phyloP scores from a whole-genome alignment of 2,888 invertebrate genomes.

The Sturmia bella region DNA sequence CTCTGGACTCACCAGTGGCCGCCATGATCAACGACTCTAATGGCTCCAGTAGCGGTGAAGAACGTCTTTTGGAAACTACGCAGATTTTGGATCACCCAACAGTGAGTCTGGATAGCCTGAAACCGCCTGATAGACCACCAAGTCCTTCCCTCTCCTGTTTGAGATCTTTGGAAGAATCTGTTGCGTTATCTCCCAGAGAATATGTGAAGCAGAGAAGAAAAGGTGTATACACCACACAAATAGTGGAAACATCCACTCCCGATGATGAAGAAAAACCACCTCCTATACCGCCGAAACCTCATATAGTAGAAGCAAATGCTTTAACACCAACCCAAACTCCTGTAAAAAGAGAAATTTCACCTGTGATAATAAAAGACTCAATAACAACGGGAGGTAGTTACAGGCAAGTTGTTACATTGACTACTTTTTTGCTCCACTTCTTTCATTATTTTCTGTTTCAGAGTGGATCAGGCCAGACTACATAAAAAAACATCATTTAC shows the following conservation, averaged over 20 bases:
- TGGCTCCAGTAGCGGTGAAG: constrained; percentile 80
- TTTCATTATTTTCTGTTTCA: constrained; percentile 54
- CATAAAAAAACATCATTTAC: constrained; percentile 87
- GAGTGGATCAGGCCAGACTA: constrained; percentile 82
- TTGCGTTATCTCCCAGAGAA: constrained; percentile 74
- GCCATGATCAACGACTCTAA: constrained; percentile 81
- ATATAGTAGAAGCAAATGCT: constrained; percentile 40
- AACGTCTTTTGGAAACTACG: constrained; percentile 71
- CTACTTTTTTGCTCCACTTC: neutral
- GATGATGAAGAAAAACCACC: constrained; percentile 70
- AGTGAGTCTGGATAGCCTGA: constrained; percentile 62
- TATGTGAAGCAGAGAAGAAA: constrained; percentile 74
- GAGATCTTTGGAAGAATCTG: constrained; percentile 69
- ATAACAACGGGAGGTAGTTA: constrained; percentile 80
- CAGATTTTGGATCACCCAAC: constrained; percentile 64
- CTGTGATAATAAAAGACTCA: constrained; percentile 79
- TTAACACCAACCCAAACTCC: constrained; percentile 53
- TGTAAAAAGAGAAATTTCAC: constrained; percentile 76
- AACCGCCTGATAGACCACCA: constrained; percentile 73
- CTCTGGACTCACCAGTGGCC: constrained; percentile 79
- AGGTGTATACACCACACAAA: constrained; percentile 61
- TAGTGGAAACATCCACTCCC: constrained; percentile 17
- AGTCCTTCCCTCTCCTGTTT: constrained; percentile 73
- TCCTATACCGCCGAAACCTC: constrained; percentile 74
- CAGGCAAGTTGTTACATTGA: constrained; percentile 74